phyloP scores from a whole-genome alignment of 64 coral and sea anemone genomes.

The Hydrozoanthus tunicans region DNA sequence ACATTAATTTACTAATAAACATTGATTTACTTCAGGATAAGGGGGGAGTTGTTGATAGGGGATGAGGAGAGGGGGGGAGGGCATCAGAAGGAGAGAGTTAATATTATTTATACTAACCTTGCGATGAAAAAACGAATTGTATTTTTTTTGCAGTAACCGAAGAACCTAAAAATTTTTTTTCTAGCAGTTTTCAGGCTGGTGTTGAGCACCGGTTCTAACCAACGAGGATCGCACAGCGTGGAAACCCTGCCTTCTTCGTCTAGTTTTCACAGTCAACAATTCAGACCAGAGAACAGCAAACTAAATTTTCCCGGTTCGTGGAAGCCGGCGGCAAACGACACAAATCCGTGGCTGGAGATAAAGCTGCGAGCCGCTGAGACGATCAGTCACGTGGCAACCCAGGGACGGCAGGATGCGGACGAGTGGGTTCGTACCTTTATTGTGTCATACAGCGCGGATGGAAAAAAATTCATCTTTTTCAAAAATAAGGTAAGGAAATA shows the following conservation, averaged over 20 bases:
- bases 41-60: too few species aligned
- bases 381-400: constrained; percentile 5
- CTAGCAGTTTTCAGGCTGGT: neutral
- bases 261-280: neutral
- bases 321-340: constrained; percentile 18
- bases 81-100: too few species aligned
- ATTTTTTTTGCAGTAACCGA: neutral
- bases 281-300: neutral
- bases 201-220: neutral
- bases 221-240: neutral
- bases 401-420: constrained; percentile 2
- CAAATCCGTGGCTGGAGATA: constrained; percentile 33
- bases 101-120: too few species aligned
- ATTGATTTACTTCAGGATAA: too few species aligned
- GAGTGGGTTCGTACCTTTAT: constrained; percentile 18
- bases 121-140: too few species aligned
- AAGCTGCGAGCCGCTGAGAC: neutral
- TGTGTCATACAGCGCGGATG: constrained; percentile 13
- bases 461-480: neutral
- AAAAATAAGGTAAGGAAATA: constrained; percentile 20
- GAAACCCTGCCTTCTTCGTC: neutral
- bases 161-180: neutral
- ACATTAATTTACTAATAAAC: too few species aligned
- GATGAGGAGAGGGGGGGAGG: neutral
- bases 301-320: constrained; percentile 4